Evolutionary conservation across 2,113 vertebrate genomes (phyloP), one percentile per base, ranked within the genome.

Genomic region (Neodontobutis hainanensis): DNA sequence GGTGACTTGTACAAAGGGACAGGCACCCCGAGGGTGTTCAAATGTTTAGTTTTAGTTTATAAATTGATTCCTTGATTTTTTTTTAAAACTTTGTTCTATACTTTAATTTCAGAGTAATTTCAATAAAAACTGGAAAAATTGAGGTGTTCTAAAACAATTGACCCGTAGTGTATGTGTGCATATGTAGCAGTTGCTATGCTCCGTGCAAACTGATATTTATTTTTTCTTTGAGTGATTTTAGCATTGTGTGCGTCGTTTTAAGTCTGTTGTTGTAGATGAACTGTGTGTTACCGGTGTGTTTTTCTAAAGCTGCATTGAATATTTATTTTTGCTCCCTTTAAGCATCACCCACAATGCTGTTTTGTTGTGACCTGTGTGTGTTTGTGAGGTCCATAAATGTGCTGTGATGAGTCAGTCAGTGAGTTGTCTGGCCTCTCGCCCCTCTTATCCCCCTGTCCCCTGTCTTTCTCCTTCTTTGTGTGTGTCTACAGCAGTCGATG

Each of bases 401-500:
- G 61, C 80, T 47, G 70, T 70, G 58, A 78, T 70, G 42, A 81
- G 77, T 85, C 83, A 82, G 80, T 89, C 87, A 91, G 86, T 89
- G 75, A 90, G 84, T 70, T 77, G 68, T 84, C 76, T 72, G 77
- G 75, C 65, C 75, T 81, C 72, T 84, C 56, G 78, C 75, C 70
- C 74, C 85, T 81, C 87, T 82, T 78, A 81, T 78, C 62, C 73
- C 75, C 67, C 61, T 66, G 62, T 70, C 11, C 73, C 76, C 75
- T 78, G 6, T 50, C 11, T 62, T 0, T 75, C 71, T 81, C 11
- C 88, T 32, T 51, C 8, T 85, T 5, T 92, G 65, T 86, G 75
- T 88, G 65, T 69, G 71, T 67, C 61, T 71, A 8, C 90, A 98
- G 96, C 93, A 97, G 89, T 96, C 97, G 4, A 91, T 95, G 81